Conservation (phyloP, 1,140 invertebrate genomes). For the Formica selysi region DNA sequence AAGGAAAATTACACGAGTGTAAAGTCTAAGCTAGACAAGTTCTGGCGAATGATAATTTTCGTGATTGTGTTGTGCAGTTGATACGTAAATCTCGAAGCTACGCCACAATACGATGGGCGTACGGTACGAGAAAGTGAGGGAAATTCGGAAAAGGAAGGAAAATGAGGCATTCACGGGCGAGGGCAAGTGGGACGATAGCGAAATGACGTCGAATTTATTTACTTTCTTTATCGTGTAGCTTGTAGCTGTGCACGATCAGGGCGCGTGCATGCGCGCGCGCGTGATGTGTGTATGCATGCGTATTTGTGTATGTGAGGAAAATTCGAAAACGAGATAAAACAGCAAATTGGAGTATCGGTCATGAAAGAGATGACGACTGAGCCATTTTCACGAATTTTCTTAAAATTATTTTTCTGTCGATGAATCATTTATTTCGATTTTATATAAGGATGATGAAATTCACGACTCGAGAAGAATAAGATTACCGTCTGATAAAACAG, state of each 20-base stretch:
- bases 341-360: neutral
- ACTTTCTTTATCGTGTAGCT: conserved; percentile 13
- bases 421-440: neutral
- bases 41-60: neutral
- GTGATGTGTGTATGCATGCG: neutral
- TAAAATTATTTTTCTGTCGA: neutral
- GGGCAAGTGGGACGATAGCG: neutral
- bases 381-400: neutral
- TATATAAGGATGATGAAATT: neutral
- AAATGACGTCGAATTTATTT: conserved; percentile 12
- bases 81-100: neutral
- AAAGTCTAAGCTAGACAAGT: neutral
- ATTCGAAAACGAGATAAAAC: neutral
- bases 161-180: neutral
- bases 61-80: neutral
- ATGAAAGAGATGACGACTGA: neutral
- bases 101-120: neutral
- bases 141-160: conserved; percentile 3
- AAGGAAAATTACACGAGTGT: neutral
- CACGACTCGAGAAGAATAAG: neutral
- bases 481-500: neutral
- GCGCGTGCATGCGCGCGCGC: neutral
- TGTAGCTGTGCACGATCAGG: neutral
- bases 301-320: neutral
- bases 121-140: neutral